Percentiles rank a stretch among this genome's conserved stretches.
Conservation (phyloP, 35 echinoderm and acorn worm genomes). For the Lytechinus variegatus region DNA sequence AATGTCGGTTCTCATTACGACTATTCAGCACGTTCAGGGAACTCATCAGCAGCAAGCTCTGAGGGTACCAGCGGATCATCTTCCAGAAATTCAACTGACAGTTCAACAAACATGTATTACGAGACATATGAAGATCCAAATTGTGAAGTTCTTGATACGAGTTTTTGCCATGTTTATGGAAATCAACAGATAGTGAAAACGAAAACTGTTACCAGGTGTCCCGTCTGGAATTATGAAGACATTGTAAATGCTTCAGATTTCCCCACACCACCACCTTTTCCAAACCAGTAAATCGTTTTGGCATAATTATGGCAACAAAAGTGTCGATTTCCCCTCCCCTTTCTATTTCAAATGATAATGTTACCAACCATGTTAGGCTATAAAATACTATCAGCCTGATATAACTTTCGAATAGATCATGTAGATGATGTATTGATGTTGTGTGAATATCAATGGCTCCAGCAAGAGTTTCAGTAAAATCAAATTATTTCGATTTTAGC, state of each 20-base stretch:
- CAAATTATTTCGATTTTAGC: too few relatives aligned
- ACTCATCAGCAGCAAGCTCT: not conserved
- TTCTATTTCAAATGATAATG: too few relatives aligned
- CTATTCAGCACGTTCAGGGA: not conserved
- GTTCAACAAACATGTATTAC: not conserved
- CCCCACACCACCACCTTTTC: not conserved
- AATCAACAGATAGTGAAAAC: not conserved
- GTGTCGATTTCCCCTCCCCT: too few relatives aligned
- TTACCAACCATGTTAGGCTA: too few relatives aligned
- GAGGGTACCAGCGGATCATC: not conserved
- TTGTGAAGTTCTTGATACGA: not conserved
- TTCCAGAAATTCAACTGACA: not conserved
- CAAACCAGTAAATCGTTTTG: too few relatives aligned
- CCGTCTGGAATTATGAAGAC: not conserved
- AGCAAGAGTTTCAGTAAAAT: too few relatives aligned
- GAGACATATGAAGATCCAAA: not conserved
- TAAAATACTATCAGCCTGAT: too few relatives aligned
- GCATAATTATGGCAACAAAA: too few relatives aligned
- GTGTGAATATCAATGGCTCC: too few relatives aligned
- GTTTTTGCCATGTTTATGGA: not conserved
- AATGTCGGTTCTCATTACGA: not conserved
- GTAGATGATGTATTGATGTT: too few relatives aligned
- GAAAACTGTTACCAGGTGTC: not conserved
- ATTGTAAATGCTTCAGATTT: not conserved
- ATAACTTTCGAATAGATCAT: too few relatives aligned